Evolutionary conservation across 1,140 invertebrate species (phyloP), one percentile per base, ranked within the genome.

Genomic region (Drosophila micromelanica): DNA sequence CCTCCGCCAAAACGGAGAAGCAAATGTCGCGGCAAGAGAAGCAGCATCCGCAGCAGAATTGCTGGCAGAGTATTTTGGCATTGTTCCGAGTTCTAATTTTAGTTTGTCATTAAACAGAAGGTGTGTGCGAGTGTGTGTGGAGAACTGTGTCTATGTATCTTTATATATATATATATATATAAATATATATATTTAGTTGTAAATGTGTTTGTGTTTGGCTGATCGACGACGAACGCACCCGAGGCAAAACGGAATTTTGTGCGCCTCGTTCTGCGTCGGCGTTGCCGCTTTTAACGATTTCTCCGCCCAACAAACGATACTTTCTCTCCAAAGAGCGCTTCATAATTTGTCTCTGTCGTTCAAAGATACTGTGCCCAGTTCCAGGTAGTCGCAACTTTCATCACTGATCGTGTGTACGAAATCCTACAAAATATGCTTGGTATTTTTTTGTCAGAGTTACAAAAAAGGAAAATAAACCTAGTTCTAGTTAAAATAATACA

Each of bases 61-160:
- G 80, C 76, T 80, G 76, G 80, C 82, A 82, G 84, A 89, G 87
- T 90, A 90, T 89, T 89, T 89, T 89, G 84, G 84, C 84, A 89
- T 89, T 89, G 80, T 90, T 89, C 84, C 84, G 84, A 89, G 84
- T 90, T 89, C 84, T 89, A 89, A 80, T 77, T 90, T 80, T 89
- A 89, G 85, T 90, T 89, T 89, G 84, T 89, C 84, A 89, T 89
- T 89, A 89, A 89, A 77, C 65, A 82, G 69, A 85, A 85, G 73
- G 79, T 80, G 79, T 79, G 76, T 62, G 62, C 64, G 73, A 64
- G 64, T 75, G 59, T 42, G 27, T 57, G 61, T 64, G 38, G 52
- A 55, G 68, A 71, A 63, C 52, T 52, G 54, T 71, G 68, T 71
- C 51, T 71, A 61, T 15, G 61, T 71, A 30, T 54, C 3, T 57